A percentile compares a stretch with the other conserved stretches of the same genome.
These are phyloP conservation scores for Ruditapes philippinarum DNA, from an alignment of 1,140 invertebrate genomes.

Conservation along the genomic window DNA sequence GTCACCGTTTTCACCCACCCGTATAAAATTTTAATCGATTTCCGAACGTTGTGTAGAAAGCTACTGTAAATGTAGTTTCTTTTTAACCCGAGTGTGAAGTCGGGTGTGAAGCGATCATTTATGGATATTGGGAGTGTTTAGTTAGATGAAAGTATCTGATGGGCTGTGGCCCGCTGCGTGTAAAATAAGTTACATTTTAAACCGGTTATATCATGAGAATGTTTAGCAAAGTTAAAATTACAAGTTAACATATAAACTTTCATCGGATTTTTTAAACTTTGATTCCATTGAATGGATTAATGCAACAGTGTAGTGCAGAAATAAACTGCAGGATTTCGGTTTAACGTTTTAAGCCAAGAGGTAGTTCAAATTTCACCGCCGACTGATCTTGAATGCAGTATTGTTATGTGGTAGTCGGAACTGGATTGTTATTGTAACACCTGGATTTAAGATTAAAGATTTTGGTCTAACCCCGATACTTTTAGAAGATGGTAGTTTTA, in stretches of 20 bases:
- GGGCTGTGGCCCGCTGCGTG: neutral
- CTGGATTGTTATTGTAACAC: neutral
- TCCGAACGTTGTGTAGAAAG: neutral
- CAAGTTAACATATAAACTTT: no score
- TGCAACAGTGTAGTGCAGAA: no score
- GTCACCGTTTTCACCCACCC: neutral
- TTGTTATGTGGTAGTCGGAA: neutral
- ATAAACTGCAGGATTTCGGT: neutral
- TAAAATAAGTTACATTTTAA: neutral
- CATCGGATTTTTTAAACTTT: no score
- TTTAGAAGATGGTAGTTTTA: constrained; percentile 16
- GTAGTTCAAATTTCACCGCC: neutral
- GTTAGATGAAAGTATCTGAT: neutral
- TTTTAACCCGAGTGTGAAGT: constrained; percentile 36
- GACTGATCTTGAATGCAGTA: neutral
- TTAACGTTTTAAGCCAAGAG: neutral
- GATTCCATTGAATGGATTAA: no score
- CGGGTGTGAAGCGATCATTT: constrained; percentile 35
- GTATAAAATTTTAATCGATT: neutral
- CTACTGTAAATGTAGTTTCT: neutral
- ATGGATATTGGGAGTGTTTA: neutral
- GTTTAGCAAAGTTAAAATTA: no score
- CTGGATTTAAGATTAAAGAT: neutral
- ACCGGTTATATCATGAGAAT: constrained; percentile 59
- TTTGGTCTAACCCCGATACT: neutral